Percentiles rank a stretch among this genome's conserved stretches.
phyloP scores from a whole-genome alignment of 2,113 vertebrate genomes.

The Ariopsis seemanni region DNA sequence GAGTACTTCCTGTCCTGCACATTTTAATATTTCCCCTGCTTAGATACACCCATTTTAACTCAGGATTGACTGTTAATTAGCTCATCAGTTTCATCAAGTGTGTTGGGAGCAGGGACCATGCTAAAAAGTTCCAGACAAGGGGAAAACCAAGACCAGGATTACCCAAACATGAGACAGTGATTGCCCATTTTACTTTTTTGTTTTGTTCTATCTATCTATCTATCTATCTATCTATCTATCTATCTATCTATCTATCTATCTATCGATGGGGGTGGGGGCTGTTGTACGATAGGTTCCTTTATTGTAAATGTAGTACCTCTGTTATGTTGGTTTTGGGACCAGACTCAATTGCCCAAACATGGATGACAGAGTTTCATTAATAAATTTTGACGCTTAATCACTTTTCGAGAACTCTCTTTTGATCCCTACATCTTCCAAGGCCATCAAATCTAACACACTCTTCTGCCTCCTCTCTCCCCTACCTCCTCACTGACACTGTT shows the following conservation, averaged over 20 bases:
- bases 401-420: neutral
- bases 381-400: neutral
- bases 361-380: neutral
- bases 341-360: neutral
- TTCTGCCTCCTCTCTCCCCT: neutral
- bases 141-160: neutral
- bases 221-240: too few species aligned
- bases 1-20: neutral
- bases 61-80: neutral
- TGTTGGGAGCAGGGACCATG: neutral
- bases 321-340: neutral
- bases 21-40: neutral
- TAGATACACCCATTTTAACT: neutral
- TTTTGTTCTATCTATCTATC: neutral
- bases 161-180: neutral
- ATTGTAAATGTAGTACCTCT: neutral
- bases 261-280: neutral
- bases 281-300: neutral
- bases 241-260: too few species aligned
- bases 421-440: neutral
- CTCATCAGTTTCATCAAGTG: neutral
- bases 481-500: neutral
- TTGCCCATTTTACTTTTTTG: neutral
- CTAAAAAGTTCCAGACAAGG: neutral
- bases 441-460: neutral